A percentile compares a stretch with the other conserved stretches of the same genome.
Evolutionary conservation across 2,113 vertebrate species (phyloP).

Genomic region (Podilymbus podiceps): DNA sequence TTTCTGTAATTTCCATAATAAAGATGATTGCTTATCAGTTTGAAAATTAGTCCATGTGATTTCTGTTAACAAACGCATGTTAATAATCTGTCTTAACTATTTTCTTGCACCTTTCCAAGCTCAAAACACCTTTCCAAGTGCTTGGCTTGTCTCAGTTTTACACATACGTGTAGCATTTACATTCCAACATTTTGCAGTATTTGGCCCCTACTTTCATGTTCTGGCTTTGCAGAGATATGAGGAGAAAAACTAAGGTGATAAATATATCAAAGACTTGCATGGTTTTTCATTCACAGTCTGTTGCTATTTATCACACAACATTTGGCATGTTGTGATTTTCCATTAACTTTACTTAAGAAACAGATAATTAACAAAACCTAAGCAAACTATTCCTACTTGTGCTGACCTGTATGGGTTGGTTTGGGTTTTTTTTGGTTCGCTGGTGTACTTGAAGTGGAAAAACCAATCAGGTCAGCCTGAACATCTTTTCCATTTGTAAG

Average conservation of each 20-base stretch:
- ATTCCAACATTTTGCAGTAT: neutral
- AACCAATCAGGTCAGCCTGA: neutral
- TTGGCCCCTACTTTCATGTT: neutral
- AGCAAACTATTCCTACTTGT: neutral
- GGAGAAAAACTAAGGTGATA: neutral
- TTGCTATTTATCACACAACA: neutral
- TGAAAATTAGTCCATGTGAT: neutral
- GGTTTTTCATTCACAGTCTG: accelerated
- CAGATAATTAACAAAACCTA: neutral
- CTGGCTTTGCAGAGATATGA: neutral
- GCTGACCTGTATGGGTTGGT: neutral
- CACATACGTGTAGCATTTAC: neutral
- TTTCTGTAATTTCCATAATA: neutral
- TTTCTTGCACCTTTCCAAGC: neutral
- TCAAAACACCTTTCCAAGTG: neutral
- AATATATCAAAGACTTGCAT: neutral
- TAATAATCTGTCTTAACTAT: neutral
- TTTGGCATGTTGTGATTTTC: neutral
- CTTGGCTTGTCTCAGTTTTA: neutral
- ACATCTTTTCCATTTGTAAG: neutral
- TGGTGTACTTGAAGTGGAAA: neutral
- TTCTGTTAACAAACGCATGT: neutral
- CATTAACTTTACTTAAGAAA: neutral
- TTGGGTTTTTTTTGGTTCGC: neutral
- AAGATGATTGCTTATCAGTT: neutral